Evolutionary conservation across 2,797 vertebrate species (phyloP).

Genomic region (Chelidonichthys spinosus): DNA sequence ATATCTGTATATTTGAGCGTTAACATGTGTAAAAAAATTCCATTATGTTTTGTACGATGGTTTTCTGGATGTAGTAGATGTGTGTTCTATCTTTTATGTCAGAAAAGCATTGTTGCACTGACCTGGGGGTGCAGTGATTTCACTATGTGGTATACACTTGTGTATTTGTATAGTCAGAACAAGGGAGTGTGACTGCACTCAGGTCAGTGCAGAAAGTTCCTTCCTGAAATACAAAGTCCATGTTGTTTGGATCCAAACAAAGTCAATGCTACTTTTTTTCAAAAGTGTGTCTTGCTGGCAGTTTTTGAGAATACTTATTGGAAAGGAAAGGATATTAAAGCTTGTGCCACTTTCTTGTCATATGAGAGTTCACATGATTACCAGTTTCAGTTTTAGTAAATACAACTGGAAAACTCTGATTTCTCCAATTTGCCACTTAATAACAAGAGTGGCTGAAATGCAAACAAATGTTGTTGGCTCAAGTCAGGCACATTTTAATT

Average conservation of each 20-base stretch:
- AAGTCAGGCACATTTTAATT: background rate
- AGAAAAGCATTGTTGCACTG: background rate
- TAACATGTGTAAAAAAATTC: background rate
- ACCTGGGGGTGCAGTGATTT: background rate
- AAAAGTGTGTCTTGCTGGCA: background rate
- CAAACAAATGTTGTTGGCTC: background rate
- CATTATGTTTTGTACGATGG: background rate
- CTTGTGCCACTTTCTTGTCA: background rate
- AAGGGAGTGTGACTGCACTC: background rate
- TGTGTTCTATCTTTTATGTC: background rate
- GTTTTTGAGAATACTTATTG: background rate
- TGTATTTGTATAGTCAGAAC: background rate
- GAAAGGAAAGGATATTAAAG: background rate
- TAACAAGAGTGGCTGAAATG: background rate
- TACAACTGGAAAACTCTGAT: background rate
- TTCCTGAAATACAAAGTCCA: conserved; percentile 6
- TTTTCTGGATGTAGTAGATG: background rate
- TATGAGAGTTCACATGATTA: background rate
- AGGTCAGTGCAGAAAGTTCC: background rate
- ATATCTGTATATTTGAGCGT: background rate
- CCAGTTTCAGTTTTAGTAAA: background rate
- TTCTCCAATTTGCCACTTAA: background rate
- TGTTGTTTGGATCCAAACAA: background rate
- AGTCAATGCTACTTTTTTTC: too few species aligned
- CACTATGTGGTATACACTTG: too few species aligned